Evolutionary conservation across 2,113 vertebrate genomes (phyloP).

Genomic region (Saguinus imperator): DNA sequence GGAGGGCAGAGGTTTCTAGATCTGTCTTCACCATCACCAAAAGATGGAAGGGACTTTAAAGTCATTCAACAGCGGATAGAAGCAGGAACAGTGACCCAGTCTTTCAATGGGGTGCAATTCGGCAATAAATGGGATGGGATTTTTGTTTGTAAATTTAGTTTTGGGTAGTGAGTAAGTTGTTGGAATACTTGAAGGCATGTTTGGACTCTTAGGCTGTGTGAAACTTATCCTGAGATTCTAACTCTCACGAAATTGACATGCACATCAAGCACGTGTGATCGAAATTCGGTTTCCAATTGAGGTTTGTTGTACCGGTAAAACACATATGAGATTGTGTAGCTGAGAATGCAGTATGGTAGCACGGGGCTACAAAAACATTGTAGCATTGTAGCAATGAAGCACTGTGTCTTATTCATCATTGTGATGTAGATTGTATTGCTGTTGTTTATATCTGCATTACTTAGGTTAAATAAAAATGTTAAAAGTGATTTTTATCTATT

Average conservation of each 20-base stretch:
- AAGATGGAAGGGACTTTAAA: too few relatives aligned
- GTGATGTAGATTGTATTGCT: background rate
- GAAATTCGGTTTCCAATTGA: background rate
- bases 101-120: too few relatives aligned
- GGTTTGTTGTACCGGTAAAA: background rate
- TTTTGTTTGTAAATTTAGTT: background rate
- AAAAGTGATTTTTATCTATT: background rate
- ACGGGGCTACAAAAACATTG: too few relatives aligned
- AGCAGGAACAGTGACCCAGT: too few relatives aligned
- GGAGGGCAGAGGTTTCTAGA: too few relatives aligned
- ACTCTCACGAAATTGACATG: background rate
- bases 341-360: background rate
- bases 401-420: background rate
- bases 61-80: too few relatives aligned
- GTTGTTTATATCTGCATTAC: background rate
- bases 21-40: too few relatives aligned
- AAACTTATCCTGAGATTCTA: background rate
- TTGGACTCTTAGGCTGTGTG: background rate
- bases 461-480: background rate
- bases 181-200: background rate
- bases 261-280: background rate
- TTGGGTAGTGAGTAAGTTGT: too few relatives aligned
- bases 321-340: background rate
- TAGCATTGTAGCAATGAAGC: too few relatives aligned
- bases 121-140: too few relatives aligned